Conservation (phyloP, 2,888 invertebrate species). For the Scaptodrosophila latifasciaeformis region DNA sequence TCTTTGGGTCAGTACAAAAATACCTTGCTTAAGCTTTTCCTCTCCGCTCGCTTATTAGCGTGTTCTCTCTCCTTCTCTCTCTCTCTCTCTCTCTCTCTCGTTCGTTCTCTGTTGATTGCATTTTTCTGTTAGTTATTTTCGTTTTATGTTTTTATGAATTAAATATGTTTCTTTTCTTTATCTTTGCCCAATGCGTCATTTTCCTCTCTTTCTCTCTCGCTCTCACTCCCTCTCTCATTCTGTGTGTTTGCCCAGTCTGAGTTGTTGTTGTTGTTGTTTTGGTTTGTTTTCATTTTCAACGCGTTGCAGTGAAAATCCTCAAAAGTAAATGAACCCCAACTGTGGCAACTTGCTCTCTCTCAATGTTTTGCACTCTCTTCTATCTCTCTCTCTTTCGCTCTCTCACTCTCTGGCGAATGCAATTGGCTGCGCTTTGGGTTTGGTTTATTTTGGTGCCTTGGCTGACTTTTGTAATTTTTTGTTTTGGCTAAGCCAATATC, state of each 20-base stretch:
- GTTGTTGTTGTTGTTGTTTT: constrained; percentile 9
- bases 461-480: constrained; percentile 47
- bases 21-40: too few relatives aligned
- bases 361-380: background rate
- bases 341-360: constrained; percentile 25
- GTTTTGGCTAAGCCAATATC: constrained; percentile 45
- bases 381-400: constrained; percentile 5
- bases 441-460: constrained; percentile 55
- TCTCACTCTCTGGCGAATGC: constrained; percentile 38
- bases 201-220: constrained; percentile 1
- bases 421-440: constrained; percentile 41
- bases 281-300: constrained; percentile 26
- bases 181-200: too few relatives aligned
- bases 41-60: too few relatives aligned
- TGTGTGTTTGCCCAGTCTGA: background rate
- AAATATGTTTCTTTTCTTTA: too few relatives aligned
- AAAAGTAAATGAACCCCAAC: constrained; percentile 53
- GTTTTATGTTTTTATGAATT: constrained; percentile 50
- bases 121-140: constrained; percentile 5
- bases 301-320: background rate
- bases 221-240: constrained; percentile 3
- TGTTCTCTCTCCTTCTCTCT: background rate
- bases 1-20: too few relatives aligned
- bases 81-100: constrained; percentile 1
- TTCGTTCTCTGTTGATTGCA: constrained; percentile 15